A percentile compares a stretch with the other conserved stretches of the same genome.
Evolutionary conservation across 2,797 vertebrate species (phyloP).

Genomic region (Malurus splendens): DNA sequence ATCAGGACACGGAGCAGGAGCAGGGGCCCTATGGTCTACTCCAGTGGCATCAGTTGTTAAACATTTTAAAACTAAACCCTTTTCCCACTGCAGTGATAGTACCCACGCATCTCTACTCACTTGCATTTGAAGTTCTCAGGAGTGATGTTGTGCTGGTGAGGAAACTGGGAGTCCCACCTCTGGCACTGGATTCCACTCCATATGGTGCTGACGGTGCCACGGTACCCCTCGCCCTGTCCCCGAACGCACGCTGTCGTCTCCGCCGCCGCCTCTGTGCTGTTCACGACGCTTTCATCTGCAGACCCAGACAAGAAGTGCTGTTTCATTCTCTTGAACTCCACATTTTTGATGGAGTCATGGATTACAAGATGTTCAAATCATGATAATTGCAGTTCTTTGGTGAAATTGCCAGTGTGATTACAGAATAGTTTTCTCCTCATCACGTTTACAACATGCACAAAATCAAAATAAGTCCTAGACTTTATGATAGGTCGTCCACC

Average conservation of each 20-base stretch:
- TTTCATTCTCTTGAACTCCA: background rate
- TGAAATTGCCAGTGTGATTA: background rate
- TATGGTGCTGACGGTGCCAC: conserved; percentile 78
- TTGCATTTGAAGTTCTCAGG: conserved; percentile 94
- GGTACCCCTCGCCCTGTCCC: conserved; percentile 86
- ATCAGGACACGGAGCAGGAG: background rate
- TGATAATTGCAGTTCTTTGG: background rate
- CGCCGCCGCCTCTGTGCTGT: conserved; percentile 60
- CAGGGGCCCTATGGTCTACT: background rate
- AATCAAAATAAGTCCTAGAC: background rate
- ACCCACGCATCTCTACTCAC: conserved; percentile 73
- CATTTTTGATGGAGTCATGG: background rate
- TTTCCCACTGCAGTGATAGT: background rate
- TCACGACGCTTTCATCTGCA: conserved; percentile 66
- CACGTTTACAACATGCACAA: background rate
- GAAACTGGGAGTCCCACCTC: conserved; percentile 91
- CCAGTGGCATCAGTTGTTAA: background rate
- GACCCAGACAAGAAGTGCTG: background rate
- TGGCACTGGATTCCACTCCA: conserved; percentile 88
- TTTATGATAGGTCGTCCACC: background rate
- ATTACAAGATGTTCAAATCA: background rate
- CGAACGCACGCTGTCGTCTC: conserved; percentile 80
- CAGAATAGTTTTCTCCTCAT: background rate
- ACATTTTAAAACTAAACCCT: background rate
- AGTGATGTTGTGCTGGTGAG: conserved; percentile 89